A percentile compares a stretch with the other conserved stretches of the same genome.
These are phyloP conservation scores for Aporrectodea caliginosa DNA, from an alignment of 1,140 invertebrate species.

Conservation along the genomic window DNA sequence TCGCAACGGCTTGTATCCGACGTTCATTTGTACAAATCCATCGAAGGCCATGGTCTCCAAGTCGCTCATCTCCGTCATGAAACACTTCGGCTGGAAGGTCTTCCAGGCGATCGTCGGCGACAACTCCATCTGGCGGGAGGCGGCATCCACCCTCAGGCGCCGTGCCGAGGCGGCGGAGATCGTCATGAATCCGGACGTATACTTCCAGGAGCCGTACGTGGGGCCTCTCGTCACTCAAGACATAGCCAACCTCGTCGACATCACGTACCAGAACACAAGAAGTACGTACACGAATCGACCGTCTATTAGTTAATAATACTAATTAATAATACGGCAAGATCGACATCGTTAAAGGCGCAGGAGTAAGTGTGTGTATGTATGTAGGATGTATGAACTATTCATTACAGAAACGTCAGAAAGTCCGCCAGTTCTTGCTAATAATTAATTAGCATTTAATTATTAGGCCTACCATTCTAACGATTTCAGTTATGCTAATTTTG, in stretches of 20 bases:
- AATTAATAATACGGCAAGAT: no score
- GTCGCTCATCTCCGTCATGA: slow-evolving; percentile 80
- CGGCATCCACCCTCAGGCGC: slow-evolving; percentile 67
- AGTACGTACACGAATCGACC: slow-evolving; percentile 71
- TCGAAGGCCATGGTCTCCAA: slow-evolving; percentile 89
- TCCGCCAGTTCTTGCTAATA: no score
- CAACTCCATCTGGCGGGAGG: slow-evolving; percentile 65
- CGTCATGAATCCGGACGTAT: slow-evolving; percentile 12
- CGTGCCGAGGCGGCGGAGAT: slow-evolving; percentile 6
- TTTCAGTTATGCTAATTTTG: no score
- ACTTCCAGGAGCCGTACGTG: slow-evolving; percentile 18
- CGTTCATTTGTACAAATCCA: slow-evolving; percentile 88
- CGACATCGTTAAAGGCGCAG: no score
- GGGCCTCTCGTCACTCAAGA: slow-evolving; percentile 7
- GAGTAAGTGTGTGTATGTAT: no score
- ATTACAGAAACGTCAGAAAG: no score
- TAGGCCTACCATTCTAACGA: no score
- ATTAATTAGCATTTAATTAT: no score
- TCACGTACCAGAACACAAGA: slow-evolving; percentile 47
- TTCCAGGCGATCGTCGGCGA: slow-evolving; percentile 87
- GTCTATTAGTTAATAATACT: no score
- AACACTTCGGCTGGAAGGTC: slow-evolving; percentile 87
- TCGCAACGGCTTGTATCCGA: slow-evolving; percentile 71
- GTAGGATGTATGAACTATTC: no score
- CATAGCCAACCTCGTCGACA: slow-evolving; percentile 10